These are phyloP conservation scores for Xestia sexstrigata DNA, from an alignment of 2,888 invertebrate species.

Conservation along the genomic window DNA sequence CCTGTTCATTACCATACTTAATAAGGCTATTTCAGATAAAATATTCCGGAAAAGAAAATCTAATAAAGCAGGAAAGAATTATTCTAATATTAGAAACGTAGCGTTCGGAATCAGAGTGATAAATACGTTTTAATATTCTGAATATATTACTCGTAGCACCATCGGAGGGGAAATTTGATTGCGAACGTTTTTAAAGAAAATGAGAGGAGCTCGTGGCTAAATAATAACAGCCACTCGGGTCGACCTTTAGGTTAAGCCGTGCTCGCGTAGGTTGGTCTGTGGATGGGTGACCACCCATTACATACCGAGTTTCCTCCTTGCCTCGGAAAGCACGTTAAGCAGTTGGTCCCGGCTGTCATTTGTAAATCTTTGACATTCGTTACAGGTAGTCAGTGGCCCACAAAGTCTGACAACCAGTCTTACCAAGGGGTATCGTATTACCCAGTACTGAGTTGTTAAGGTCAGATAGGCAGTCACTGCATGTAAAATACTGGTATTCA, in stretches of 20 bases:
- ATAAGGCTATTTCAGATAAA: constrained; percentile 50
- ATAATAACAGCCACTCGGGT: too few relatives aligned
- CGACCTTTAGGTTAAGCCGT: too few relatives aligned
- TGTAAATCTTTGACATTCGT: too few relatives aligned
- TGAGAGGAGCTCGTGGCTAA: background rate
- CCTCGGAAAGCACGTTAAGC: too few relatives aligned
- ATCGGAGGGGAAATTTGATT: constrained; percentile 35
- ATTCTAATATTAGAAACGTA: constrained; percentile 42
- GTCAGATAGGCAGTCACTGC: too few relatives aligned
- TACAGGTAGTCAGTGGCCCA: background rate
- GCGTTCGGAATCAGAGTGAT: constrained; percentile 51
- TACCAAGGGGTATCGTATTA: too few relatives aligned
- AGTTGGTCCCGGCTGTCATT: too few relatives aligned
- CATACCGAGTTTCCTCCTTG: too few relatives aligned
- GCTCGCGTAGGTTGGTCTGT: too few relatives aligned
- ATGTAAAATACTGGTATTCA: too few relatives aligned
- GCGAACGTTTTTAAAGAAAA: constrained; percentile 2
- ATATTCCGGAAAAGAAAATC: constrained; percentile 33
- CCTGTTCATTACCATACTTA: constrained; percentile 41
- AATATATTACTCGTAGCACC: constrained; percentile 67
- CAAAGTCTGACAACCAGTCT: too few relatives aligned
- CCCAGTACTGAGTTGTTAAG: background rate
- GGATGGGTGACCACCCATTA: too few relatives aligned
- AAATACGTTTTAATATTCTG: constrained; percentile 64
- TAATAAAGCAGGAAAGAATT: constrained; percentile 38